These are phyloP conservation scores for Ophion costatus DNA, from an alignment of 2,888 invertebrate species.

Conservation along the genomic window DNA sequence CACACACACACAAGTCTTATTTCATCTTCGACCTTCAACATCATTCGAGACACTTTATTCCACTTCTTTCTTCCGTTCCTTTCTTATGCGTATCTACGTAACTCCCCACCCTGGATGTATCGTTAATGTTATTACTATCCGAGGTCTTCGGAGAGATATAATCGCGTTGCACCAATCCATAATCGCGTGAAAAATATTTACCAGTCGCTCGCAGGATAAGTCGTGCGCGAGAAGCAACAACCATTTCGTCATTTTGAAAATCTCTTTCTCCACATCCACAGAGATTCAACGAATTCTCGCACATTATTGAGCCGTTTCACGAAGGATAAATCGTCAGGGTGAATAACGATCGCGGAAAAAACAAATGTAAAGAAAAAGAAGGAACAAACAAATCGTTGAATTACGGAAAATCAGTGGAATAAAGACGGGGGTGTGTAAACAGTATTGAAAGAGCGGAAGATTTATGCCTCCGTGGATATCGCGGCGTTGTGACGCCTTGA, in stretches of 20 bases:
- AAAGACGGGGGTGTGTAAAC: slow-evolving; percentile 61
- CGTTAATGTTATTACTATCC: no score
- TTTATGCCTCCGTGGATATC: slow-evolving; percentile 76
- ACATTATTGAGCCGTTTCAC: slow-evolving; percentile 3
- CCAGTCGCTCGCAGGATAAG: no score
- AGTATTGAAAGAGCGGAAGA: slow-evolving; percentile 79
- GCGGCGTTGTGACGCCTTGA: slow-evolving; percentile 80
- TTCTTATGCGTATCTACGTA: slow-evolving; percentile 9
- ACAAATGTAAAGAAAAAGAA: slow-evolving; percentile 10
- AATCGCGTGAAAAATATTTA: no score
- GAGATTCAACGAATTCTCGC: slow-evolving; percentile 2
- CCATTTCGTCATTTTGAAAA: not conserved
- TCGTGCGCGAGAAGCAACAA: no score
- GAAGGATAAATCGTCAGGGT: slow-evolving; percentile 16
- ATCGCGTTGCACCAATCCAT: no score
- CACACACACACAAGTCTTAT: not conserved
- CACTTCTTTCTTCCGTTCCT: slow-evolving; percentile 7
- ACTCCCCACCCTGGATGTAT: no score
- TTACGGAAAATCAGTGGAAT: slow-evolving; percentile 56
- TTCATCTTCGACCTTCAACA: slow-evolving; percentile 36
- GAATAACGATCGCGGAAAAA: not conserved
- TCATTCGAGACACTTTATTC: slow-evolving; percentile 33
- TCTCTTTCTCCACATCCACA: not conserved
- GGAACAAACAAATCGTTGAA: slow-evolving; percentile 28
- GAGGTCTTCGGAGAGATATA: no score